phyloP scores from a whole-genome alignment of 2,888 invertebrate species.

The Thera britannica region DNA sequence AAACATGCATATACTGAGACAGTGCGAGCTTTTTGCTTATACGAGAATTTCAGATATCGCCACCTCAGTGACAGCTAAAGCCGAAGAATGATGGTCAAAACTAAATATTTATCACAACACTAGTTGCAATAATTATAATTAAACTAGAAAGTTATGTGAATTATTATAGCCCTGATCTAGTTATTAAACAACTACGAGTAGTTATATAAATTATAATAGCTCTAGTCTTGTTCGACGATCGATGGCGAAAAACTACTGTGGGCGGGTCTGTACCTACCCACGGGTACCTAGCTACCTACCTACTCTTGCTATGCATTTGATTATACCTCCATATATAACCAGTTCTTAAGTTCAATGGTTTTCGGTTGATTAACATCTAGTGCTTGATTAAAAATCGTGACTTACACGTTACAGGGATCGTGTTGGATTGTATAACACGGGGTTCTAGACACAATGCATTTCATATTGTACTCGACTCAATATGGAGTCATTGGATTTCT shows the following conservation, averaged over 20 bases:
- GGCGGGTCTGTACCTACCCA: constrained; percentile 24
- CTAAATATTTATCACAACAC: constrained; percentile 3
- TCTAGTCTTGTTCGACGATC: constrained; percentile 7
- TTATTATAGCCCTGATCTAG: constrained; percentile 51
- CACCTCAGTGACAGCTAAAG: background rate
- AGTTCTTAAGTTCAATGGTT: constrained; percentile 12
- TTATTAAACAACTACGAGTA: constrained; percentile 44
- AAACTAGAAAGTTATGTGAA: constrained; percentile 51
- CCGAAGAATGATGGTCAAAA: background rate
- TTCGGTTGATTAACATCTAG: constrained; percentile 4
- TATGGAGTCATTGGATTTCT: too few relatives aligned
- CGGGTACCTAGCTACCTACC: background rate
- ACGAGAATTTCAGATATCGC: background rate
- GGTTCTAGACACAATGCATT: too few relatives aligned
- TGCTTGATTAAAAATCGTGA: constrained; percentile 20
- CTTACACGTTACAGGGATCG: background rate
- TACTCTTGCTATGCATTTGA: constrained; percentile 5
- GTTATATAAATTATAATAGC: constrained; percentile 42
- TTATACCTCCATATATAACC: constrained; percentile 11
- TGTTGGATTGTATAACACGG: background rate
- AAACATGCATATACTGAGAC: background rate
- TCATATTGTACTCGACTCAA: too few relatives aligned
- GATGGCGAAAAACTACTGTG: constrained; percentile 36
- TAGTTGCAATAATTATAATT: constrained; percentile 34
- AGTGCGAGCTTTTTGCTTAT: too few relatives aligned